Evolutionary conservation across 2,888 invertebrate genomes (phyloP).

Genomic region (Timema cristinae): DNA sequence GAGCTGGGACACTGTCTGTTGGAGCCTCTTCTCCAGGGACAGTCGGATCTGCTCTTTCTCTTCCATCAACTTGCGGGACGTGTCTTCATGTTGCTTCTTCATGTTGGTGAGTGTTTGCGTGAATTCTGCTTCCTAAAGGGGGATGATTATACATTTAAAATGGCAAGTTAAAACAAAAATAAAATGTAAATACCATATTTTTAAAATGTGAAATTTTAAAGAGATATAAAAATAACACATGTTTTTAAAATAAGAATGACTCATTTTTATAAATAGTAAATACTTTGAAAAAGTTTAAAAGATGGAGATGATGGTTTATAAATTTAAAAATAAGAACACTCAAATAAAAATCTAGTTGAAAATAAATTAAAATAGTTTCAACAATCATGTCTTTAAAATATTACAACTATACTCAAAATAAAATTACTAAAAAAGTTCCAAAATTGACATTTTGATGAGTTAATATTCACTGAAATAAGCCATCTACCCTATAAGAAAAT

Average conservation of each 20-base stretch:
- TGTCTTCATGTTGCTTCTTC: slow-evolving; percentile 70
- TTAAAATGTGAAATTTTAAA: background rate
- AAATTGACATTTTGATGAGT: no score
- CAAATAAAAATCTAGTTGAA: no score
- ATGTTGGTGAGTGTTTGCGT: slow-evolving; percentile 68
- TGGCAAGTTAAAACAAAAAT: background rate
- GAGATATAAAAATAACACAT: background rate
- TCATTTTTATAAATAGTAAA: no score
- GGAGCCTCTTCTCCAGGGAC: slow-evolving; percentile 73
- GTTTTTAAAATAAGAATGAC: background rate
- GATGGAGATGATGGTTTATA: no score
- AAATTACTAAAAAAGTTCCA: no score
- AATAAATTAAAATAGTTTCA: no score
- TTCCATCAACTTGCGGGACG: slow-evolving; percentile 68
- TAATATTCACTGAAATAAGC: no score
- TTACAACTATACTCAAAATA: no score
- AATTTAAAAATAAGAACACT: no score
- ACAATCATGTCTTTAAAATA: no score
- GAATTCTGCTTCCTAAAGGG: slow-evolving; percentile 75
- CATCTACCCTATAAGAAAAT: no score
- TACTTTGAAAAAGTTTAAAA: no score
- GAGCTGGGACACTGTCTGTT: slow-evolving; percentile 67
- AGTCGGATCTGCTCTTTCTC: slow-evolving; percentile 73
- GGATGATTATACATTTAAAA: slow-evolving; percentile 36
- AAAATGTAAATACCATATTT: background rate